These are phyloP conservation scores for Microctenopoma stevenorrisi DNA, from an alignment of 2,797 vertebrate genomes.

Conservation along the genomic window DNA sequence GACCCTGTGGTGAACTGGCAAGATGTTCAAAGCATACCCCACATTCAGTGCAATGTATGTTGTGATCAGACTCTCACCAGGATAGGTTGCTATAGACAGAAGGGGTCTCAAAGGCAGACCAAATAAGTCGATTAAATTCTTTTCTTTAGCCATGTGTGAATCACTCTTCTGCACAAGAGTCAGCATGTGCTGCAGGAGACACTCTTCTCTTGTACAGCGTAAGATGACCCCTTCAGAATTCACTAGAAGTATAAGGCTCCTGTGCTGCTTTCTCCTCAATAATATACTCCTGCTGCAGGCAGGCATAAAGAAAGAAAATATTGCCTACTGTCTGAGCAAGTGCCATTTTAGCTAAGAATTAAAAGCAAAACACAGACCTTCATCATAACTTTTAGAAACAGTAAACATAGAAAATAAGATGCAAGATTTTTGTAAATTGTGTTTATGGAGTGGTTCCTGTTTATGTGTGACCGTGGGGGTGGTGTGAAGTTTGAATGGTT, in stretches of 20 bases:
- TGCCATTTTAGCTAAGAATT: neutral
- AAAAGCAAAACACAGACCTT: neutral
- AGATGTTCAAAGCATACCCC: neutral
- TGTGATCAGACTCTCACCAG: neutral
- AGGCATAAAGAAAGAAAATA: constrained; percentile 25
- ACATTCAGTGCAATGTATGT: neutral
- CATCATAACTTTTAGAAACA: neutral
- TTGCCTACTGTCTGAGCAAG: neutral
- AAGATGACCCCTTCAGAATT: constrained; percentile 22
- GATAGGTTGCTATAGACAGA: neutral
- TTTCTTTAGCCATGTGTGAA: neutral
- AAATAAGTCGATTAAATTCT: neutral
- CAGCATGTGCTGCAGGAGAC: constrained; percentile 23
- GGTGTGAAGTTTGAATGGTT: neutral
- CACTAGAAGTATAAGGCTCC: constrained; percentile 21
- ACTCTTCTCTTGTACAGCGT: constrained; percentile 9
- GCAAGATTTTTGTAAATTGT: too few relatives aligned
- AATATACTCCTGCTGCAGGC: constrained; percentile 43
- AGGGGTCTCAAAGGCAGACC: neutral
- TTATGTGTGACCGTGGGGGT: too few relatives aligned
- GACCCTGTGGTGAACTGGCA: neutral
- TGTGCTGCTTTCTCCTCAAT: constrained; percentile 25
- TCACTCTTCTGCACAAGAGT: constrained; percentile 15
- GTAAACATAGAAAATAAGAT: neutral
- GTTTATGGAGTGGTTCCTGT: too few relatives aligned